These are phyloP conservation scores for Zaprionus kolodkinae DNA, from an alignment of 1,140 invertebrate genomes.

Conservation along the genomic window DNA sequence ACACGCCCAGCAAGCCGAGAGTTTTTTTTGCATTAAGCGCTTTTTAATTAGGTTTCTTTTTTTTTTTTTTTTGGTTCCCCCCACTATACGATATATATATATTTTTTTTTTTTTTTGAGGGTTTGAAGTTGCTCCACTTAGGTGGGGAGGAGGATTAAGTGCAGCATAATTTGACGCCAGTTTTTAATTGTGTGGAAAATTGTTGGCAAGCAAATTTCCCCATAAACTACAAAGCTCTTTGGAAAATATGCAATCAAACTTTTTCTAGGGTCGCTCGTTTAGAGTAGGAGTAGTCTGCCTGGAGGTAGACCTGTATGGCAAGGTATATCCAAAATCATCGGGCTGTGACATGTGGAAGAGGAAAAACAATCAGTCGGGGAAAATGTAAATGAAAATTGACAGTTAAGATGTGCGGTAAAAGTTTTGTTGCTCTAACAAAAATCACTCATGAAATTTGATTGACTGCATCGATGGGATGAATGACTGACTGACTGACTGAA, in stretches of 20 bases:
- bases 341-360: slow-evolving; percentile 20
- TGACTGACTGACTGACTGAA: slow-evolving; percentile 50
- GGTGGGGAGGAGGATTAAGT: slow-evolving; percentile 25
- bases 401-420: slow-evolving; percentile 57
- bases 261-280: slow-evolving; percentile 15
- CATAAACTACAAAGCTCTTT: slow-evolving; percentile 34
- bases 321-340: slow-evolving; percentile 9
- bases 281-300: neutral
- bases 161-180: slow-evolving; percentile 60
- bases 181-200: slow-evolving; percentile 71
- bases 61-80: slow-evolving; percentile 4
- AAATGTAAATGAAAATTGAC: slow-evolving; percentile 80
- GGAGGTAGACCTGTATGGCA: neutral
- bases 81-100: no score
- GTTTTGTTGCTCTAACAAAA: slow-evolving; percentile 66
- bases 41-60: slow-evolving; percentile 74
- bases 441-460: slow-evolving; percentile 81
- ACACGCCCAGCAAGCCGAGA: slow-evolving; percentile 55
- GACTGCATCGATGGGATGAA: slow-evolving; percentile 76
- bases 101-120: slow-evolving; percentile 3
- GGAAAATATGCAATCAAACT: slow-evolving; percentile 64
- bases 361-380: slow-evolving; percentile 52
- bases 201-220: slow-evolving; percentile 38
- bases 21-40: slow-evolving; percentile 61
- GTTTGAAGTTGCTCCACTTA: slow-evolving; percentile 60